Conservation (phyloP, 2,113 vertebrate species). For the Xenopus tropicalis region DNA sequence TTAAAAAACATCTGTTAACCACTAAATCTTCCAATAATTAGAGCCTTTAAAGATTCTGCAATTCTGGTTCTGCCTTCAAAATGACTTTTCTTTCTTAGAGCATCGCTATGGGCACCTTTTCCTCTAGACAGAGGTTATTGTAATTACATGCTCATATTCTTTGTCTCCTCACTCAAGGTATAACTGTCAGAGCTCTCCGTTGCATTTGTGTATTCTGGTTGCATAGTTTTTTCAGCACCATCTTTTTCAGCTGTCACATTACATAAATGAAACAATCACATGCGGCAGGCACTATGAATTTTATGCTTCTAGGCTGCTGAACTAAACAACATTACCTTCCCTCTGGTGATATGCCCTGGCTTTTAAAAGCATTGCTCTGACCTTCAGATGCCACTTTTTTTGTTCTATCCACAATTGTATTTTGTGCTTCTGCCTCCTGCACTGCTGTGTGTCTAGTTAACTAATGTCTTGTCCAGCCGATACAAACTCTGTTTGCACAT, state of each 20-base stretch:
- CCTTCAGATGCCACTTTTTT: slow-evolving; percentile 38
- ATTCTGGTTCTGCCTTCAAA: no score
- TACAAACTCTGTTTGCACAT: slow-evolving; percentile 26
- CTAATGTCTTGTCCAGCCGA: slow-evolving; percentile 23
- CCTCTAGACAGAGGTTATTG: slow-evolving; percentile 1
- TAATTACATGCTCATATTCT: background rate
- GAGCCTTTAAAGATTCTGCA: no score
- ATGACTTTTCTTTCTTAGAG: background rate
- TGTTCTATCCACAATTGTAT: slow-evolving; percentile 39
- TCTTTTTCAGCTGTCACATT: slow-evolving; percentile 56
- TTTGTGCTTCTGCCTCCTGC: slow-evolving; percentile 35
- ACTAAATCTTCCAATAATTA: no score
- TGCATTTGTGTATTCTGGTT: slow-evolving; percentile 53
- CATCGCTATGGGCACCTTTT: background rate
- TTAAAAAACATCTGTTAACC: no score
- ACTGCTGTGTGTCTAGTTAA: background rate
- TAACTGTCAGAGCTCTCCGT: slow-evolving; percentile 11
- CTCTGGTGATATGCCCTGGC: slow-evolving; percentile 42
- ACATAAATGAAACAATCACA: slow-evolving; percentile 33
- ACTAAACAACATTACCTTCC: slow-evolving; percentile 48
- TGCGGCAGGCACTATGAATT: slow-evolving; percentile 29
- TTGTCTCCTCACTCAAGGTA: background rate
- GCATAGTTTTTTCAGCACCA: slow-evolving; percentile 46
- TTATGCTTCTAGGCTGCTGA: slow-evolving; percentile 47
- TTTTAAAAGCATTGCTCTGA: slow-evolving; percentile 32